Evolutionary conservation across 92 coral and sea anemone species (phyloP).

Genomic region (Phymanthus crucifer): DNA sequence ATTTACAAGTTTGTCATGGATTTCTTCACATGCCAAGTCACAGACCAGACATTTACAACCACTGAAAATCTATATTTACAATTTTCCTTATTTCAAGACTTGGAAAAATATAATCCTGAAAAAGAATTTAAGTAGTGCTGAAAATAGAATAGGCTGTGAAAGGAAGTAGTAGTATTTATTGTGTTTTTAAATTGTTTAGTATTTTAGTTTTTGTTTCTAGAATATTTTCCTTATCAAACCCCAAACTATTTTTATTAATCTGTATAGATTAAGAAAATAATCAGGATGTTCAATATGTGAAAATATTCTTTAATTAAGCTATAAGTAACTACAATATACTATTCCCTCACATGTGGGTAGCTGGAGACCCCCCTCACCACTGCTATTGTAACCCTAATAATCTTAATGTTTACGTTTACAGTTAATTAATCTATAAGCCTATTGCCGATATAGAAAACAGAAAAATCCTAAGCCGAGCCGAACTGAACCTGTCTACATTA

Average conservation of each 20-base stretch:
- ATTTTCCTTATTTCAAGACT: no score
- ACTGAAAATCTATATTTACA: neutral
- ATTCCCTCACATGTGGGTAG: neutral
- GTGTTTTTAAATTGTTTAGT: neutral
- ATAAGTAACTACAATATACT: neutral
- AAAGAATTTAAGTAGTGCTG: no score
- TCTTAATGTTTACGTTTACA: neutral
- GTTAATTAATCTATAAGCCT: neutral
- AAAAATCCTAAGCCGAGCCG: neutral
- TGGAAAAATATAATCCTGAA: no score
- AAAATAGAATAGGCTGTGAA: neutral
- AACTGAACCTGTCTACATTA: no score
- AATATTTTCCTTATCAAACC: no score
- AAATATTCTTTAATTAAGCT: neutral
- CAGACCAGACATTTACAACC: no score
- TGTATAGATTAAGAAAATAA: neutral
- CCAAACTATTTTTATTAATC: no score
- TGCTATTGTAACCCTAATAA: neutral
- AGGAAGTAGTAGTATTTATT: neutral
- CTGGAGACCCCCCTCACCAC: neutral
- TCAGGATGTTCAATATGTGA: neutral
- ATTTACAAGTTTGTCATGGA: neutral
- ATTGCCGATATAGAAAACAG: neutral
- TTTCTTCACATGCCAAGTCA: neutral
- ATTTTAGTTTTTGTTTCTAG: no score